Evolutionary conservation across 2,888 invertebrate species (phyloP).

Genomic region (Acrobasis suavella): DNA sequence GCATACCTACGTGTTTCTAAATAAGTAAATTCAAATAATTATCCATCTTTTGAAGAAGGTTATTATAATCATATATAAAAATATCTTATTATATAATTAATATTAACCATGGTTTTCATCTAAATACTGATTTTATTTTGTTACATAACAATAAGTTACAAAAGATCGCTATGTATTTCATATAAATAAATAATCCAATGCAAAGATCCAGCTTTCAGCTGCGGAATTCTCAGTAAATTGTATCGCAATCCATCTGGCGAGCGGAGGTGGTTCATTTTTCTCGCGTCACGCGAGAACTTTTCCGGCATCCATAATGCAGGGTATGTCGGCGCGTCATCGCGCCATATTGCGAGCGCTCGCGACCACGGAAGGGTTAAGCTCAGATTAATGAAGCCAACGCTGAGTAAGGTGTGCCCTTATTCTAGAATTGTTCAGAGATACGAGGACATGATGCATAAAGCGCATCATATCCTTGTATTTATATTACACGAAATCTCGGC

Average conservation of each 20-base stretch:
- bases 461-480: too few species aligned
- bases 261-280: conserved; percentile 77
- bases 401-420: neutral
- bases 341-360: conserved; percentile 58
- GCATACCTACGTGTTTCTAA: too few species aligned
- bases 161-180: conserved; percentile 5
- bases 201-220: conserved; percentile 22
- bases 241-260: conserved; percentile 67
- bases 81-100: too few species aligned
- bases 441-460: too few species aligned
- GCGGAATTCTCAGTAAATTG: conserved; percentile 50
- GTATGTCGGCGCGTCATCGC: conserved; percentile 78
- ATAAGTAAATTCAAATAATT: too few species aligned
- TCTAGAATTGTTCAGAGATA: too few species aligned
- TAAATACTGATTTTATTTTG: too few species aligned
- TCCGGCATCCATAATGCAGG: conserved; percentile 78
- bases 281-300: conserved; percentile 75
- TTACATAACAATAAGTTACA: too few species aligned
- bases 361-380: conserved; percentile 59
- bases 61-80: too few species aligned
- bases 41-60: too few species aligned
- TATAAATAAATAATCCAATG: conserved; percentile 26
- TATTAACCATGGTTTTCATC: too few species aligned
- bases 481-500: too few species aligned
- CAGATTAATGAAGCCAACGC: conserved; percentile 57